These are phyloP conservation scores for Tokudaia muenninki DNA, from an alignment of 2,797 vertebrate genomes.

Conservation along the genomic window DNA sequence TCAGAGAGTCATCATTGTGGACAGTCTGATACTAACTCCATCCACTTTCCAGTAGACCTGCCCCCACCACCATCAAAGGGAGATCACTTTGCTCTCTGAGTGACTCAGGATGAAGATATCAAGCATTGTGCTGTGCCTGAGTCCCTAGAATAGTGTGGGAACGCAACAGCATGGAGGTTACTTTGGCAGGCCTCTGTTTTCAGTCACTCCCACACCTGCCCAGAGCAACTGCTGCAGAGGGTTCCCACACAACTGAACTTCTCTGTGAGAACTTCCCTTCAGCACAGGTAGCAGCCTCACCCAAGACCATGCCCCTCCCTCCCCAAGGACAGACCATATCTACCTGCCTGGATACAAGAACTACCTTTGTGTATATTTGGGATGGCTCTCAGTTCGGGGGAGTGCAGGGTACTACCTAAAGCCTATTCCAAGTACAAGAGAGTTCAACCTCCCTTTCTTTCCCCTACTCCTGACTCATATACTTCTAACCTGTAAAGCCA, in stretches of 20 bases:
- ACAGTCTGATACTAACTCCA: background rate
- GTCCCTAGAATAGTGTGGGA: accelerated
- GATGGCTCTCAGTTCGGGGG: background rate
- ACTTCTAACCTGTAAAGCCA: background rate
- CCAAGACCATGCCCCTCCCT: background rate
- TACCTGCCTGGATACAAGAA: background rate
- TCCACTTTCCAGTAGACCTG: background rate
- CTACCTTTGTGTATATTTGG: background rate
- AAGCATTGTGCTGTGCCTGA: background rate
- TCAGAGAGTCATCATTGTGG: background rate
- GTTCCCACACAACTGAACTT: background rate
- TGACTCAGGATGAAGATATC: background rate
- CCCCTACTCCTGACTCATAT: background rate
- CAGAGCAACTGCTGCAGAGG: background rate
- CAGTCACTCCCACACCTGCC: background rate
- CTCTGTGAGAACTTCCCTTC: background rate
- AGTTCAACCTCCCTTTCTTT: background rate
- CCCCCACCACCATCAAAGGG: no score
- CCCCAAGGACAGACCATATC: background rate
- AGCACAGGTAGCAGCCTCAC: background rate
- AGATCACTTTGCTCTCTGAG: background rate
- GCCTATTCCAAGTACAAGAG: background rate
- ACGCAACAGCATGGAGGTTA: accelerated
- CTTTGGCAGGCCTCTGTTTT: background rate
- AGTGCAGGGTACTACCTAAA: background rate